These are phyloP conservation scores for Alcis repandata DNA, from an alignment of 2,888 invertebrate species.

Conservation along the genomic window DNA sequence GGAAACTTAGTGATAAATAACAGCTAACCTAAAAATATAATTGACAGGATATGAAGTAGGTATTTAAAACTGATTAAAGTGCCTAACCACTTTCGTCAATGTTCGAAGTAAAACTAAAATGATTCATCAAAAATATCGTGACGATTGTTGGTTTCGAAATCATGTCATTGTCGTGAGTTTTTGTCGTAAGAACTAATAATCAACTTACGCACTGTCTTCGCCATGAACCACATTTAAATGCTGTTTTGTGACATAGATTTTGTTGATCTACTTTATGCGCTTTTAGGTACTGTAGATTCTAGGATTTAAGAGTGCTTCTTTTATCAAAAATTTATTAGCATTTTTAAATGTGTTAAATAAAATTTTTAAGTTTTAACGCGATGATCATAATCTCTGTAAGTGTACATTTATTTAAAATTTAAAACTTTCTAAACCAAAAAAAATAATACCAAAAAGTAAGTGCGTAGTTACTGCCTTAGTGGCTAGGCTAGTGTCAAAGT, in stretches of 20 bases:
- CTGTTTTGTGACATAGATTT: constrained; percentile 33
- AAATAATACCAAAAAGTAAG: too few relatives aligned
- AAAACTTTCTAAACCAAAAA: too few relatives aligned
- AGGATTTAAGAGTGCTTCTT: background rate
- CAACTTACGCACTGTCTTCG: constrained; percentile 57
- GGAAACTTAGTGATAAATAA: background rate
- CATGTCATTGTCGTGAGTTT: constrained; percentile 65
- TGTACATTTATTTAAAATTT: too few relatives aligned
- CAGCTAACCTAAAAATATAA: background rate
- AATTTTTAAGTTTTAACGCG: too few relatives aligned
- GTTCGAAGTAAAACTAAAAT: constrained; percentile 3
- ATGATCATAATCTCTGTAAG: too few relatives aligned
- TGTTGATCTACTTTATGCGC: constrained; percentile 19
- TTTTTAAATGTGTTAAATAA: too few relatives aligned
- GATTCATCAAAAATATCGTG: constrained; percentile 40
- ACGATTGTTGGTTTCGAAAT: constrained; percentile 57
- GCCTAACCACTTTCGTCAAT: background rate
- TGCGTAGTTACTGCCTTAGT: too few relatives aligned
- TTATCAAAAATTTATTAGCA: background rate
- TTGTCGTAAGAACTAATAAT: constrained; percentile 52
- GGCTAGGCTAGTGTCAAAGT: too few relatives aligned
- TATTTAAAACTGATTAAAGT: background rate
- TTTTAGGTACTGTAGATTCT: constrained; percentile 15
- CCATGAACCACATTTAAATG: constrained; percentile 68
- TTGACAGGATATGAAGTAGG: background rate